phyloP scores from a whole-genome alignment of 2,113 vertebrate species.

The Gasterosteus nipponicus region DNA sequence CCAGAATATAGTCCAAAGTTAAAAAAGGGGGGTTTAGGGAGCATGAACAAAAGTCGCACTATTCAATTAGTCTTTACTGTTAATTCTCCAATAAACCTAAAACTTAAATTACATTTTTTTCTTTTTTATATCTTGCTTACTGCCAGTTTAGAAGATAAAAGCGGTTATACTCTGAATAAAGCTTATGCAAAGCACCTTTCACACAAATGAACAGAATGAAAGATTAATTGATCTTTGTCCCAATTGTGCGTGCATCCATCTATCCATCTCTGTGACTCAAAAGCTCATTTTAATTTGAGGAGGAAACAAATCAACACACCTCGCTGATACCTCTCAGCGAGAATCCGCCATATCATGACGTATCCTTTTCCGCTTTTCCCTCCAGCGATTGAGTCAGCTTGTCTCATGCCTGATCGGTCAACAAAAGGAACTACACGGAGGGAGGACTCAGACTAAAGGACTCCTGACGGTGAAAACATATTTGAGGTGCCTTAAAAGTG shows the following conservation, averaged over 20 bases:
- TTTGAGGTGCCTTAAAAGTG: slow-evolving; percentile 47
- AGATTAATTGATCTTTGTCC: neutral
- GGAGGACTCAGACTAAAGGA: slow-evolving; percentile 21
- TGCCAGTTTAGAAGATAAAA: neutral
- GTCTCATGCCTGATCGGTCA: slow-evolving; percentile 9
- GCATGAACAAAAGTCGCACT: neutral
- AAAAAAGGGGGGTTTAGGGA: neutral
- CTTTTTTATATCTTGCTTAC: neutral
- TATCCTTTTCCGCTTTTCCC: slow-evolving; percentile 24
- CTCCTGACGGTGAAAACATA: slow-evolving; percentile 18
- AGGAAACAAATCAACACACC: slow-evolving; percentile 4
- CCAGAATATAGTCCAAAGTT: too few relatives aligned
- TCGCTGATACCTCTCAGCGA: slow-evolving; percentile 18
- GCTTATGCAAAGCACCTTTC: neutral
- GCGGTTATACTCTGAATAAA: neutral
- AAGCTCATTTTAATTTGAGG: neutral
- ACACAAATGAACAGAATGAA: neutral
- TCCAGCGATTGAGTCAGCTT: slow-evolving; percentile 7
- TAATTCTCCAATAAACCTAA: too few relatives aligned
- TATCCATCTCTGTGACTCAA: neutral
- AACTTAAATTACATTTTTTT: too few relatives aligned
- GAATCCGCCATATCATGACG: neutral
- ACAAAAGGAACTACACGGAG: slow-evolving; percentile 33
- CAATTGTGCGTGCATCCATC: neutral
- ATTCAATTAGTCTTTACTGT: neutral